These are phyloP conservation scores for Drosophila sturtevanti DNA, from an alignment of 1,140 invertebrate genomes.

Conservation along the genomic window DNA sequence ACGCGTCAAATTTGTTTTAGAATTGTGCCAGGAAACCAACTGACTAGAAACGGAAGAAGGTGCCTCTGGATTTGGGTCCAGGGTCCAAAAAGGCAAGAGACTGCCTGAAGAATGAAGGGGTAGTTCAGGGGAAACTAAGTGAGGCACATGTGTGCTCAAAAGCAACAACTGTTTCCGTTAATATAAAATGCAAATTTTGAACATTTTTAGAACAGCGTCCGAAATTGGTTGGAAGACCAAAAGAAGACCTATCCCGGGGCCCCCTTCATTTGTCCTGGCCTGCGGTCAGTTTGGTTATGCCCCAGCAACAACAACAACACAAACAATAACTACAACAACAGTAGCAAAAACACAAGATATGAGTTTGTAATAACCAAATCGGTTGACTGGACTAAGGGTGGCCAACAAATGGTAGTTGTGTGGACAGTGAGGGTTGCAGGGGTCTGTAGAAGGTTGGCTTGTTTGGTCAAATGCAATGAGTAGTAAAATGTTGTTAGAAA, in stretches of 20 bases:
- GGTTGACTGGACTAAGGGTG: slow-evolving; percentile 34
- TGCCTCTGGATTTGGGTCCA: slow-evolving; percentile 16
- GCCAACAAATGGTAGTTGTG: neutral
- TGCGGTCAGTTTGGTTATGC: slow-evolving; percentile 70
- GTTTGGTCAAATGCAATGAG: slow-evolving; percentile 79
- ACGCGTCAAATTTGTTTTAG: slow-evolving; percentile 80
- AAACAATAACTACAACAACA: slow-evolving; percentile 22
- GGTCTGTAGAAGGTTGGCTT: slow-evolving; percentile 17
- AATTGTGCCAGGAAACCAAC: slow-evolving; percentile 59
- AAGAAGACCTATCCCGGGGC: slow-evolving; percentile 9
- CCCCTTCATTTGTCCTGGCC: slow-evolving; percentile 29
- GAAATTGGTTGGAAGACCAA: slow-evolving; percentile 42
- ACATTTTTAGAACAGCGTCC: slow-evolving; percentile 66
- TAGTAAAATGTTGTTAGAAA: slow-evolving; percentile 78
- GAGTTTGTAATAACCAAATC: slow-evolving; percentile 79
- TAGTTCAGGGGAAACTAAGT: slow-evolving; percentile 10
- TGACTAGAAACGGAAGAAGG: slow-evolving; percentile 23
- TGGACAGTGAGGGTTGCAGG: neutral
- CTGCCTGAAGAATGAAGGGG: slow-evolving; percentile 24
- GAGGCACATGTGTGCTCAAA: slow-evolving; percentile 62
- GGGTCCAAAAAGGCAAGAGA: neutral
- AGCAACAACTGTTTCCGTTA: slow-evolving; percentile 81
- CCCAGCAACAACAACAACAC: slow-evolving; percentile 1
- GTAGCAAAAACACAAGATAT: slow-evolving; percentile 63
- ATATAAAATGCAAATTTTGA: slow-evolving; percentile 80